Base-by-base conservation (phyloP, 2,113 vertebrate genomes). In the Microcebus lehilahytsara region DNA sequence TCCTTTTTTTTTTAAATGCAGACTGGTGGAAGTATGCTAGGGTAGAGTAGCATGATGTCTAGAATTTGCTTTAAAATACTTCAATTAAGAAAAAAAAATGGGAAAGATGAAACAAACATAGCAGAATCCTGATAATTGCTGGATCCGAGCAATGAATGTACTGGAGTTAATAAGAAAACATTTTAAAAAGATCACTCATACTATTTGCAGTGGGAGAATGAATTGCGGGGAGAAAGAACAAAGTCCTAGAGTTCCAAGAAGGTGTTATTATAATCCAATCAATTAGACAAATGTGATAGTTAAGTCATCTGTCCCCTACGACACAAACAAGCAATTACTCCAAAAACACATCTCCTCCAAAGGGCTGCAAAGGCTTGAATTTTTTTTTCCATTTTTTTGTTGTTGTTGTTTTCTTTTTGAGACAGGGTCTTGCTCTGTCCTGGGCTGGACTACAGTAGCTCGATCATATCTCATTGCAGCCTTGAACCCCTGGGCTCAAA, bases 11-110 rank as follows among this genome's bases (percentile, higher is more conserved):
- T 71, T 37, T 7, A 1, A 64, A 72, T 66, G 27, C 8, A 53
- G 58, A 51, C 10, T 96, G 19, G 72, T 71, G 56, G 56, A 58
- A 58, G 23, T n/a, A 92, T 88, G 30, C 9, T 77, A 77, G 27
- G 2, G 37, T 81, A 12, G 92, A 89, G 93, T 69, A 27, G 5
- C 62, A 71, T 27, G 7, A 58, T 42, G 19, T 51, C 69, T 91
- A 9, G 19, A 95, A 94, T 71, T 91, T 91, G 25, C 80, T 79
- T 94, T 72, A 94, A 87, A 92, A 80, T 95, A 86, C 20, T 85
- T 92, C 56, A 84, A 69, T 7, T 46, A 84, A 78, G 8, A 56
- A 92, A 88, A 89, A 67, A 40, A 81, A 90, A 92, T 11, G 27
- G 46, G 9, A 92, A 87, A 91, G 14, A 17, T 62, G 30, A 96